Evolutionary conservation across 2,888 invertebrate genomes (phyloP).

Genomic region (Odontocerum albicorne): DNA sequence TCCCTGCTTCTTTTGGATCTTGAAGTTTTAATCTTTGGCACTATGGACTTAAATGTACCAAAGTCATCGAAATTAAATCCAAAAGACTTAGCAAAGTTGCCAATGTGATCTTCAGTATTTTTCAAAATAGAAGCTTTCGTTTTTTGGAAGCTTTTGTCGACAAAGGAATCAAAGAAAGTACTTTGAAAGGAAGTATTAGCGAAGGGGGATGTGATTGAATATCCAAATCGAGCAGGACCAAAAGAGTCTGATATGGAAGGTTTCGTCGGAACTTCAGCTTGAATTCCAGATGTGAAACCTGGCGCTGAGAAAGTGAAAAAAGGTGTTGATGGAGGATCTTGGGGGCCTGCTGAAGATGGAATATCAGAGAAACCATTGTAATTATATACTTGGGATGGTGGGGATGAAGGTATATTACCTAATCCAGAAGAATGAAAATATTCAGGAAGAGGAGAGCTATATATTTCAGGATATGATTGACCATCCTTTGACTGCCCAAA

Average conservation of each 20-base stretch:
- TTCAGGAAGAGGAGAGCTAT: background rate
- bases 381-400: background rate
- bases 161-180: slow-evolving; percentile 4
- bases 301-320: background rate
- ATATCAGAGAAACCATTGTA: background rate
- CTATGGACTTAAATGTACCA: slow-evolving; percentile 1
- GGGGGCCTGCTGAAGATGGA: background rate
- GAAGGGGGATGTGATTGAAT: slow-evolving; percentile 18
- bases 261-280: background rate
- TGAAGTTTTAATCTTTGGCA: background rate
- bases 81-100: slow-evolving; percentile 27
- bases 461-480: background rate
- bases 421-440: background rate
- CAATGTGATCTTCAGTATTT: slow-evolving; percentile 26
- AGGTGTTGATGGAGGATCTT: background rate
- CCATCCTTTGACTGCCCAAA: slow-evolving; percentile 56
- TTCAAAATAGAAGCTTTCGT: slow-evolving; percentile 19
- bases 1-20: background rate
- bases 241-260: background rate
- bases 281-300: slow-evolving; percentile 9
- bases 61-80: slow-evolving; percentile 20
- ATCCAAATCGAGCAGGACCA: slow-evolving; percentile 6
- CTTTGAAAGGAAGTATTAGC: slow-evolving; percentile 20
- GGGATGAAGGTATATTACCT: background rate
- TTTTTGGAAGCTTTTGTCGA: slow-evolving; percentile 13